Percentiles rank a stretch among this genome's conserved stretches.
phyloP scores from a whole-genome alignment of 2,888 invertebrate genomes.

The Spilosoma lubricipeda region DNA sequence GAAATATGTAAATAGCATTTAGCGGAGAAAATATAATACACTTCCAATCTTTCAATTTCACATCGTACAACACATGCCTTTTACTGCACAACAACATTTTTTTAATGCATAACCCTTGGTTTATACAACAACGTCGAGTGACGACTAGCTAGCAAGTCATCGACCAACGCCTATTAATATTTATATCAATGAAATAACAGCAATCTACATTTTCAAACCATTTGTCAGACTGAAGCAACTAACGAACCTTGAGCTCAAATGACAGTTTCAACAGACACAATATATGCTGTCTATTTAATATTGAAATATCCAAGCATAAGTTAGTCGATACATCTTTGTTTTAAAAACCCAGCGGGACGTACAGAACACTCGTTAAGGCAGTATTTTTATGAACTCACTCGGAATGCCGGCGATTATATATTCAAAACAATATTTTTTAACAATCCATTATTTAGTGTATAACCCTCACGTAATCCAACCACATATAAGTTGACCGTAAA shows the following conservation, averaged over 20 bases:
- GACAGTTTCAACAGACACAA: slow-evolving; percentile 38
- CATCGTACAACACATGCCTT: not conserved
- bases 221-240: slow-evolving; percentile 30
- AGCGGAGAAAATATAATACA: not conserved
- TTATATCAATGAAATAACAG: not conserved
- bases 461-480: slow-evolving; percentile 48
- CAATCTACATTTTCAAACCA: slow-evolving; percentile 34
- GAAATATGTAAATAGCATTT: not conserved
- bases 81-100: too few relatives aligned
- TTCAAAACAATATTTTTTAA: slow-evolving; percentile 77
- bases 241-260: slow-evolving; percentile 31
- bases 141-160: not conserved
- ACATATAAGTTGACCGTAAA: slow-evolving; percentile 57
- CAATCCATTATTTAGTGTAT: slow-evolving; percentile 69
- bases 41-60: not conserved
- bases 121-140: not conserved
- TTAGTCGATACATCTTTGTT: slow-evolving; percentile 79
- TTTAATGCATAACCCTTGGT: too few relatives aligned
- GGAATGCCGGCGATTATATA: slow-evolving; percentile 80
- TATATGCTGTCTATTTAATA: slow-evolving; percentile 58
- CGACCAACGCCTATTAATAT: not conserved
- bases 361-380: slow-evolving; percentile 76
- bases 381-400: slow-evolving; percentile 82
- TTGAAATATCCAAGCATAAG: slow-evolving; percentile 64
- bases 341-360: slow-evolving; percentile 80